Evolutionary conservation across 2,888 invertebrate species (phyloP), one percentile per base, ranked within the genome.

Genomic region (Eustalomyia histrio): DNA sequence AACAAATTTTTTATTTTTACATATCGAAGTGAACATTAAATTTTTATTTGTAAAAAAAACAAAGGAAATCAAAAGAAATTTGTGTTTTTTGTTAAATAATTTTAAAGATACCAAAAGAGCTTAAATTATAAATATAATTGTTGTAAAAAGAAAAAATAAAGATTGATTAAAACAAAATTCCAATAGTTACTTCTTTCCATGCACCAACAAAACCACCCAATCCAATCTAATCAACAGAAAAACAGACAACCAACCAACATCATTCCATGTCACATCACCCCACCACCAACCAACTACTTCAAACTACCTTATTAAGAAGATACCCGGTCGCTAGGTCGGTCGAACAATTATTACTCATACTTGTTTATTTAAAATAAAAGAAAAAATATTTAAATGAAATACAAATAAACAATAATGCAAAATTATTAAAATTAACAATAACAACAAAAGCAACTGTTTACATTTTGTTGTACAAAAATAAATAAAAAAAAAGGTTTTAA

Each of bases 301-400:
- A 16, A 33, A 55, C n/a, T 72, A 53, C 29, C 35, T 68, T 43
- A 47, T 33, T 53, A 57, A 67, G 60, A 39, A 60, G 53, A 43
- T 61, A 50, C 43, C 60, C 72, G 65, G 60, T 58, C 18, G n/a
- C 29, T 29, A 4, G 29, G 29, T 6, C 7, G 29, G 29, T 29
- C 29, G 29, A 6, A 65, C 16, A 53, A 69, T 64, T 67, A 76
- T 76, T 69, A 69, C 57, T 69, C 69, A 76, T 69, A 57, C 16
- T 61, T 61, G 50, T 17, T 76, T 60, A 58, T 74, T 68, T 71
- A 18, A 35, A 65, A 29, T 29, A 29, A 65, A 50, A n/a, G 33
- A 47, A 55, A 52, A 14, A 14, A 21, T 21, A 21, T 21, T 21
- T 21, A 43, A n/a, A n/a, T 14, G n/a, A 58, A 47, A 9, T 50